These are phyloP conservation scores for Pteruthius melanotis DNA, from an alignment of 2,113 vertebrate genomes.

Conservation along the genomic window DNA sequence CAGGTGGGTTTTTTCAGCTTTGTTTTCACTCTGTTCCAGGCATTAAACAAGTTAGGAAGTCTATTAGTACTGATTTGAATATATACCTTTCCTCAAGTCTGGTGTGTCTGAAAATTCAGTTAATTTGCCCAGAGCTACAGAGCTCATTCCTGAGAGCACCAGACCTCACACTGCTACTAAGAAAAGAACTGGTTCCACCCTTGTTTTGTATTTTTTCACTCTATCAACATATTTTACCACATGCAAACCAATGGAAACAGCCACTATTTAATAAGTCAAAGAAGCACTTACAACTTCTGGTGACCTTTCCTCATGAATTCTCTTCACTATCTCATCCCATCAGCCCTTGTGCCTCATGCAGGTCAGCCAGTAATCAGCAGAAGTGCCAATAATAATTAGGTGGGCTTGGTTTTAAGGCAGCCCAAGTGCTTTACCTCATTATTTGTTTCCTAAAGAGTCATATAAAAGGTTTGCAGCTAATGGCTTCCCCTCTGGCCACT, in stretches of 20 bases:
- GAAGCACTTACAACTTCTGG: background rate
- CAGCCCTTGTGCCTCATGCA: accelerated
- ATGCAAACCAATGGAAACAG: background rate
- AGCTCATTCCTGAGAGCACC: background rate
- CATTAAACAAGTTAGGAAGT: background rate
- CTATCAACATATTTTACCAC: background rate
- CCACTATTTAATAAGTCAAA: background rate
- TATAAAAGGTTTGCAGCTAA: background rate
- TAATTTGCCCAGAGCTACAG: background rate
- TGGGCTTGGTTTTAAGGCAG: background rate
- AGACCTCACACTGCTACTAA: background rate
- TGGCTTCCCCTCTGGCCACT: background rate
- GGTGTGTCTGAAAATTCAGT: background rate
- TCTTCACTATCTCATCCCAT: no score
- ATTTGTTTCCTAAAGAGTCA: no score
- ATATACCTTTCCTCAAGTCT: background rate
- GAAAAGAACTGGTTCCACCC: accelerated
- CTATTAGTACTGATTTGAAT: background rate
- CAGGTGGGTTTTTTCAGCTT: background rate
- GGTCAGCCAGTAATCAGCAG: accelerated
- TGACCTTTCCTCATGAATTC: accelerated
- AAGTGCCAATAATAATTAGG: background rate
- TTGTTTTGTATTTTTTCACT: background rate
- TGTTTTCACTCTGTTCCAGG: background rate
- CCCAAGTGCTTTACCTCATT: background rate